phyloP scores from a whole-genome alignment of 2,113 vertebrate species.

The Pipra filicauda region DNA sequence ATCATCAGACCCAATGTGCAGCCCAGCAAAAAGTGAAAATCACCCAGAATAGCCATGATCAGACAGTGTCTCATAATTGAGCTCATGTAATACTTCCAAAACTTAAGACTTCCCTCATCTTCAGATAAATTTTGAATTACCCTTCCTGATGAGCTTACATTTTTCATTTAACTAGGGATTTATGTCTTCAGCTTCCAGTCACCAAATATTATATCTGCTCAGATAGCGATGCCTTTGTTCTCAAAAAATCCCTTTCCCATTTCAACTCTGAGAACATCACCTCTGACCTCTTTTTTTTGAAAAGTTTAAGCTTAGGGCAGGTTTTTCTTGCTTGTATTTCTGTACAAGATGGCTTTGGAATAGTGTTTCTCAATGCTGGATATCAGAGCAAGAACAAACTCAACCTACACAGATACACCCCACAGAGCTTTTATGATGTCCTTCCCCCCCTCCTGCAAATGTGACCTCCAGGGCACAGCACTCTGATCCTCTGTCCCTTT shows the following conservation, averaged over 20 bases:
- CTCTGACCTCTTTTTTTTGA: background rate
- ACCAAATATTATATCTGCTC: background rate
- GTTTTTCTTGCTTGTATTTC: background rate
- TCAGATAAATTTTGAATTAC: background rate
- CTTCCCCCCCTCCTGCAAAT: background rate
- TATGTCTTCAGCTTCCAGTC: background rate
- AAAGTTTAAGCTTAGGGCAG: background rate
- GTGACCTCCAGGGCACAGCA: background rate
- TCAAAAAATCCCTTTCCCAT: background rate
- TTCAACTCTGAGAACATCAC: background rate
- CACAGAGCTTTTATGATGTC: background rate
- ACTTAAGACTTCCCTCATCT: background rate
- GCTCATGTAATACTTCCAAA: background rate
- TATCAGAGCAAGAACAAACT: conserved; percentile 29
- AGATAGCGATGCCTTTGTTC: background rate
- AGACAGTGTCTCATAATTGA: background rate
- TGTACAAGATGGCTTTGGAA: conserved; percentile 18
- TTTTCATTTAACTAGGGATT: background rate
- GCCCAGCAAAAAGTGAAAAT: background rate
- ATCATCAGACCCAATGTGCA: background rate
- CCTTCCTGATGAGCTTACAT: background rate
- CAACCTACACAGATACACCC: background rate
- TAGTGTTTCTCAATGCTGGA: background rate
- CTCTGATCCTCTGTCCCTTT: background rate
- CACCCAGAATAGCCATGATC: background rate